phyloP scores from a whole-genome alignment of 1,140 invertebrate genomes.

The Euwallacea fornicatus region DNA sequence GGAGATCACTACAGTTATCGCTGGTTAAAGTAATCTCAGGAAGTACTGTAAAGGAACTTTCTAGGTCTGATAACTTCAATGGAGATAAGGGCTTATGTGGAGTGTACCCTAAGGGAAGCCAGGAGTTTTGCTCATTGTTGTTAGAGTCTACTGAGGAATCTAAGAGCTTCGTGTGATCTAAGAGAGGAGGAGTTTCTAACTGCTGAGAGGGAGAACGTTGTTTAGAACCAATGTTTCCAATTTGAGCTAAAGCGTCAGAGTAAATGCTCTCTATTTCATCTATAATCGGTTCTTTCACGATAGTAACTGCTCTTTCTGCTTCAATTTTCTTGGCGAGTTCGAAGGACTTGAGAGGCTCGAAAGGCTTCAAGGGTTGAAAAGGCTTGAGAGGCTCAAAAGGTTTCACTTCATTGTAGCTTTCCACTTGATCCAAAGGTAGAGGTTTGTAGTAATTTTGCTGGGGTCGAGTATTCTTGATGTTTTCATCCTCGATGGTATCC shows the following conservation, averaged over 20 bases:
- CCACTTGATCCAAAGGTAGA: conserved; percentile 17
- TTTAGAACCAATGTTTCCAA: conserved; percentile 22
- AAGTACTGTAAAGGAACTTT: neutral
- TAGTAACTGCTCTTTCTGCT: conserved; percentile 38
- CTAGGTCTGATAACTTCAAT: conserved; percentile 32
- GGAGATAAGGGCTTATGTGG: conserved; percentile 40
- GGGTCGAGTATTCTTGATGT: too few relatives aligned
- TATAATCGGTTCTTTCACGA: conserved; percentile 16
- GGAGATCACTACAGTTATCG: conserved; percentile 6
- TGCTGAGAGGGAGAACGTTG: neutral
- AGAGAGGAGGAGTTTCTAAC: conserved; percentile 8
- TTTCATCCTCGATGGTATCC: too few relatives aligned
- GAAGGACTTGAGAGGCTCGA: conserved; percentile 44
- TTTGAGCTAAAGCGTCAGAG: conserved; percentile 29
- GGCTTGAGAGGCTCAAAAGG: conserved; percentile 37
- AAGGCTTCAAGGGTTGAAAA: conserved; percentile 43
- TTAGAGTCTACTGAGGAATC: conserved; percentile 17
- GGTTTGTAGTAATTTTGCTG: conserved; percentile 22
- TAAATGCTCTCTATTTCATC: conserved; percentile 32
- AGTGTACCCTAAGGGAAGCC: conserved; percentile 35
- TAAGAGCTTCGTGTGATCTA: conserved; percentile 5
- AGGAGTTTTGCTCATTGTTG: conserved; percentile 21
- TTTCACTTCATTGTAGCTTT: neutral
- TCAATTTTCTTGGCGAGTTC: conserved; percentile 46
- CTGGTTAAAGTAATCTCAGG: conserved; percentile 32